A percentile compares a stretch with the other conserved stretches of the same genome.
Conservation (phyloP, 2,888 invertebrate species). For the Tenthredo amoena region DNA sequence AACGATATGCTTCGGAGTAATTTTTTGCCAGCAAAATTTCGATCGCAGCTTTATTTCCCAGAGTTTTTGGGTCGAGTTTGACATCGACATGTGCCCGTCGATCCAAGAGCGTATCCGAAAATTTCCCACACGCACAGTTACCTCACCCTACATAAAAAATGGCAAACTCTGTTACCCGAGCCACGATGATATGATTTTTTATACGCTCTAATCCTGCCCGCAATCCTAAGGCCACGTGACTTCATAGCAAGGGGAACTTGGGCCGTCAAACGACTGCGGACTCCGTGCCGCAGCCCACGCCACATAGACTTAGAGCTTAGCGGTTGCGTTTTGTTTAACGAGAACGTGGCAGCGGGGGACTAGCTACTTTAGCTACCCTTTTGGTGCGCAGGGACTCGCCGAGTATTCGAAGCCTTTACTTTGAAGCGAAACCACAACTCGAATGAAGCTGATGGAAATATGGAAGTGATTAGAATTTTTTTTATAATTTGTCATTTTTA, state of each 20-base stretch:
- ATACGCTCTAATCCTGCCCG: slow-evolving; percentile 51
- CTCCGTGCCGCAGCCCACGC: slow-evolving; percentile 44
- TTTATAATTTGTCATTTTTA: neutral
- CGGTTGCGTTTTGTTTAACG: slow-evolving; percentile 47
- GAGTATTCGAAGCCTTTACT: slow-evolving; percentile 11
- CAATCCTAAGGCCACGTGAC: slow-evolving; percentile 50
- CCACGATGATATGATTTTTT: slow-evolving; percentile 51
- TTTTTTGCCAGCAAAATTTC: neutral
- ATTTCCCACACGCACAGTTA: slow-evolving; percentile 41
- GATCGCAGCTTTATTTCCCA: neutral
- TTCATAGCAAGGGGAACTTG: neutral
- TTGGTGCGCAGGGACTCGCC: neutral
- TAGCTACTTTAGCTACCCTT: slow-evolving; percentile 42
- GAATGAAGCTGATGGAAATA: slow-evolving; percentile 25
- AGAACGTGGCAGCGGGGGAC: slow-evolving; percentile 38
- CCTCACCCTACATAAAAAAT: slow-evolving; percentile 37
- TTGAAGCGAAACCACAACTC: slow-evolving; percentile 34
- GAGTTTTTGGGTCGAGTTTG: neutral
- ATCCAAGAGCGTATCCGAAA: slow-evolving; percentile 24
- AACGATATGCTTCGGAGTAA: neutral
- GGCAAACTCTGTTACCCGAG: slow-evolving; percentile 36
- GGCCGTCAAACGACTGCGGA: slow-evolving; percentile 45
- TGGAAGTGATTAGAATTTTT: neutral
- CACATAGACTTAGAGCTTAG: slow-evolving; percentile 48
- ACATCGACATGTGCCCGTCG: neutral